Evolutionary conservation across 23 tunicate genomes (phyloP), one percentile per base, ranked within the genome.

Genomic region (Diplosoma virens): DNA sequence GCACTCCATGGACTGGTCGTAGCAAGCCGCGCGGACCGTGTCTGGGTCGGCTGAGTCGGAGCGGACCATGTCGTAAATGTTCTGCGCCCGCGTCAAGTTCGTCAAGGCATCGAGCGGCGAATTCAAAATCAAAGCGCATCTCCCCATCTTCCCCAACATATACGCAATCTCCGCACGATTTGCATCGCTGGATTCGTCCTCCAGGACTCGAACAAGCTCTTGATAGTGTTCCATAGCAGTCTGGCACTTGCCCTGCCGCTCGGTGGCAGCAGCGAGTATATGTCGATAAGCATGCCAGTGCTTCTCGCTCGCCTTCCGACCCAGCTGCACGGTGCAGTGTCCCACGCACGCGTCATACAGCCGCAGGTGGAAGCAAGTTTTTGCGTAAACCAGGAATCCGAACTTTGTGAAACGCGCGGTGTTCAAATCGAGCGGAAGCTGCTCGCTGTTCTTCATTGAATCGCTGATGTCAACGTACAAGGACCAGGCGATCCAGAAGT

Each of bases 331-430:
- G 9, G 17, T 4, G 35, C 69, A 61, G 18, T 29, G 35, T 2
- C 30, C 30, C 6, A 61, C 30, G 21, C 69, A 61, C 11, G 28
- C 69, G 6, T 61, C 35, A n/a, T 61, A 61, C 35, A 61, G 30
- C 28, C 69, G 69, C 6, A 61, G 69, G 35, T 61, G 69, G 18
- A 61, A 61, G 69, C 69, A 61, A 14, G 69, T 61, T 29, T 29
- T 28, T 26, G 35, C 69, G 35, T 61, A 61, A 3, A 61, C 69
- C 7, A 61, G 6, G 34, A 34, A 3, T 11, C 69, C 69, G 30
- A 27, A 61, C 6, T 61, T 29, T 18, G 69, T 5, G 6, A 61
- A 61, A 35, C 4, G 30, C 14, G 23, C 69, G 35, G n/a, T 29
- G 69, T 34, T 61, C 3, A 2, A 3, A 17, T 17, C 6, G n/a